Evolutionary conservation across 1,140 invertebrate species (phyloP), one percentile per base, ranked within the genome.

Genomic region (Aphidius gifuensis): DNA sequence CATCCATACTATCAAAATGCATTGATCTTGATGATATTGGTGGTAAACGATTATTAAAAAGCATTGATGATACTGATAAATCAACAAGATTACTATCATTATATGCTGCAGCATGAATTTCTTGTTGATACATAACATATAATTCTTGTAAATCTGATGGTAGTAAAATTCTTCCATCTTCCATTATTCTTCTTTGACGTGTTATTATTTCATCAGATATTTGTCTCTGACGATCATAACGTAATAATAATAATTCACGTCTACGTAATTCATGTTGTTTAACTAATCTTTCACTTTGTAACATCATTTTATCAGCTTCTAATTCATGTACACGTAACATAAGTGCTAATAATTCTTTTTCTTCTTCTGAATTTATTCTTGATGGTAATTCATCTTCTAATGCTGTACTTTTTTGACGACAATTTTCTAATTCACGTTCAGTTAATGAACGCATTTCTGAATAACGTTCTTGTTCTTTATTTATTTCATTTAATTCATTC

Each of bases 171-270:
- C 85, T 82, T 68, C 87, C 82, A 73, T 88, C 86, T 84, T 94
- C 91, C 64, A 97, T 90, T n/a, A 95, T 83, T 21, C 89, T 82
- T 55, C 92, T 81, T 75, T 97, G 94, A 47, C 92, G 83, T 0
- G 90, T 90, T 58, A 97, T 96, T 61, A 97, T 96, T 72, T 95
- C 92, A 71, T 97, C 93, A 62, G 91, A 93, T 5, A 97, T 85
- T 53, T 90, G 86, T 9, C 92, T 80, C 74, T 96, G 92, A 32
- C 93, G 81, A 69, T 93, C 89, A 51, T 92, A 91, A n/a, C 92
- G 82, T 53, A 93, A 82, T 58, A 96, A 84, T 66, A 93, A 85
- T 39, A 94, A 82, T 71, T 96, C 93, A 59, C 93, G 83, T 58
- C 93, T 83, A 48, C 92, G 83, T 11, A 96, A 83, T 75, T 96